These are phyloP conservation scores for Tangara arthus DNA, from an alignment of 2,797 vertebrate genomes.

Conservation along the genomic window DNA sequence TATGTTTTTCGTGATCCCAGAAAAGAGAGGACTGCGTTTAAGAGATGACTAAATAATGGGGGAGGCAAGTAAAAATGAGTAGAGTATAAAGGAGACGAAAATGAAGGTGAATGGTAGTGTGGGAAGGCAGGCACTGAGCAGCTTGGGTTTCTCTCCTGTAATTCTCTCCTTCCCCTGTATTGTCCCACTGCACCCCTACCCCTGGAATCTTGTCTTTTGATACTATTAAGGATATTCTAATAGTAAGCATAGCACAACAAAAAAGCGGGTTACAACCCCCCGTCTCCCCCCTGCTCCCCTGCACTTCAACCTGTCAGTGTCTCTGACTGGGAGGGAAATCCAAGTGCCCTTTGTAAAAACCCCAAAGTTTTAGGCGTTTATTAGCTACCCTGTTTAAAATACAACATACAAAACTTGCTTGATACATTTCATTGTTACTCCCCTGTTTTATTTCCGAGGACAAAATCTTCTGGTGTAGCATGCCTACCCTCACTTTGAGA, in stretches of 20 bases:
- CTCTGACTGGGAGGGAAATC: not conserved
- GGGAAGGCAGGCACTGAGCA: not conserved
- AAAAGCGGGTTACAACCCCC: not conserved
- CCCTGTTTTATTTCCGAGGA: not conserved
- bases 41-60: constrained; percentile 54
- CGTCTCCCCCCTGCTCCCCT: accelerated
- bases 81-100: not conserved
- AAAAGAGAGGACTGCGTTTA: constrained; percentile 33
- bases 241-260: not conserved
- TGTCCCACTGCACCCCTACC: not conserved
- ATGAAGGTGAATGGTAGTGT: not conserved
- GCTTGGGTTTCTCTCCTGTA: not conserved
- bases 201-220: not conserved
- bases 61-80: not conserved
- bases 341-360: not conserved
- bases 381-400: not conserved
- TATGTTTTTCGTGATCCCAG: not conserved
- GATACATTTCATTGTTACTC: not conserved
- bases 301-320: not conserved
- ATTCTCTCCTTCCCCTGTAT: not conserved
- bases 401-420: not conserved
- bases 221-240: not conserved
- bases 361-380: constrained; percentile 8
- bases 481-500: not conserved
- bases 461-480: not conserved